These are phyloP conservation scores for Pseudopipra pipra DNA, from an alignment of 2,113 vertebrate genomes.

Conservation along the genomic window DNA sequence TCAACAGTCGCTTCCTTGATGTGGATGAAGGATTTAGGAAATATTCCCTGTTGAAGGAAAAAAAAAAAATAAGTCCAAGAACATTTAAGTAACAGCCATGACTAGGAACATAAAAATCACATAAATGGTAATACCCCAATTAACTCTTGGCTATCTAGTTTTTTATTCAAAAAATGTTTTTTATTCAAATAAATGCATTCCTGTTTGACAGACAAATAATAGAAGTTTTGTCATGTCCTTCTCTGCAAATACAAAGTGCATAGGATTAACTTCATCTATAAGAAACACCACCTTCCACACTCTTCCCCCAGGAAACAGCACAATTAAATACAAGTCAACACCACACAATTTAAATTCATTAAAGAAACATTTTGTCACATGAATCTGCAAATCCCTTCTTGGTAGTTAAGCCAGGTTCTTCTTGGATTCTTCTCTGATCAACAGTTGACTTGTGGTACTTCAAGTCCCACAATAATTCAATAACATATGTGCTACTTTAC, in stretches of 20 bases:
- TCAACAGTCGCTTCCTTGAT: slow-evolving; percentile 86
- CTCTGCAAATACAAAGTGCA: background rate
- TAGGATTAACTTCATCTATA: background rate
- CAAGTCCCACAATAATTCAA: background rate
- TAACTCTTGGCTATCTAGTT: background rate
- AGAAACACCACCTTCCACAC: background rate
- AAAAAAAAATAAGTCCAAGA: background rate
- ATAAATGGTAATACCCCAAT: background rate
- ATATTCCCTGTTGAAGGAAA: slow-evolving; percentile 82
- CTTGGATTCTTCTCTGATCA: background rate
- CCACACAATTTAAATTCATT: background rate
- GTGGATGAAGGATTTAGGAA: slow-evolving; percentile 89
- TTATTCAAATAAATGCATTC: background rate
- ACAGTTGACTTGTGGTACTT: background rate
- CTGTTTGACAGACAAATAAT: background rate
- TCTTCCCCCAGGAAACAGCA: background rate
- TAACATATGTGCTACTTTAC: background rate
- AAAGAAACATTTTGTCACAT: background rate
- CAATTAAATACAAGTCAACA: background rate
- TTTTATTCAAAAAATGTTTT: background rate
- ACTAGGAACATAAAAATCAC: background rate
- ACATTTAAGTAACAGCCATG: background rate
- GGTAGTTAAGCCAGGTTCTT: background rate
- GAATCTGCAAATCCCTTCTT: background rate
- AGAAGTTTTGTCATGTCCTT: background rate